phyloP scores from a whole-genome alignment of 2,888 invertebrate genomes.

The Yponomeuta plumbellus region DNA sequence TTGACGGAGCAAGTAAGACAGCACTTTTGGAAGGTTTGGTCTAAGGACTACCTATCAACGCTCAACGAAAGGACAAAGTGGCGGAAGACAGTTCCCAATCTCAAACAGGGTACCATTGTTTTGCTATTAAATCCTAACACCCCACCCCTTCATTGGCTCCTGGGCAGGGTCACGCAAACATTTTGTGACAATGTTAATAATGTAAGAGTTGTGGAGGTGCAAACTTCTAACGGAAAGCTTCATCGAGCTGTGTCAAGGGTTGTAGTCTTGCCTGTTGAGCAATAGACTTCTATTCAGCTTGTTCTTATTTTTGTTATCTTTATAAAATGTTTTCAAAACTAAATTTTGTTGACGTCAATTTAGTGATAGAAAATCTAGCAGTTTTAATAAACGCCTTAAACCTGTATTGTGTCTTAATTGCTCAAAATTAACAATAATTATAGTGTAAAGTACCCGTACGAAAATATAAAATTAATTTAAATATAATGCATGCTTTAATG shows the following conservation, averaged over 20 bases:
- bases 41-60: conserved; percentile 2
- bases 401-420: too few species aligned
- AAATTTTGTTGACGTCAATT: too few species aligned
- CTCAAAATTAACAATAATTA: too few species aligned
- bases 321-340: too few species aligned
- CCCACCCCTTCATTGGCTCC: conserved; percentile 9
- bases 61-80: conserved; percentile 12
- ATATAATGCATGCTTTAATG: too few species aligned
- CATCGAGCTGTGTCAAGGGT: conserved; percentile 1
- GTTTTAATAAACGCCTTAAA: too few species aligned
- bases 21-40: conserved; percentile 17
- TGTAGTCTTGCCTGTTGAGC: conserved; percentile 1
- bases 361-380: too few species aligned
- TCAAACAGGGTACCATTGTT: conserved; percentile 5
- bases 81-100: neutral
- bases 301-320: too few species aligned
- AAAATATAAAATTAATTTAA: too few species aligned
- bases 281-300: neutral
- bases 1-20: conserved; percentile 7
- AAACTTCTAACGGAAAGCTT: conserved; percentile 9
- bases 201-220: conserved; percentile 10
- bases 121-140: neutral
- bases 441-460: too few species aligned
- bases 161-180: conserved; percentile 7
- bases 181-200: neutral